These are phyloP conservation scores for Conger conger DNA, from an alignment of 2,113 vertebrate genomes.

Conservation along the genomic window DNA sequence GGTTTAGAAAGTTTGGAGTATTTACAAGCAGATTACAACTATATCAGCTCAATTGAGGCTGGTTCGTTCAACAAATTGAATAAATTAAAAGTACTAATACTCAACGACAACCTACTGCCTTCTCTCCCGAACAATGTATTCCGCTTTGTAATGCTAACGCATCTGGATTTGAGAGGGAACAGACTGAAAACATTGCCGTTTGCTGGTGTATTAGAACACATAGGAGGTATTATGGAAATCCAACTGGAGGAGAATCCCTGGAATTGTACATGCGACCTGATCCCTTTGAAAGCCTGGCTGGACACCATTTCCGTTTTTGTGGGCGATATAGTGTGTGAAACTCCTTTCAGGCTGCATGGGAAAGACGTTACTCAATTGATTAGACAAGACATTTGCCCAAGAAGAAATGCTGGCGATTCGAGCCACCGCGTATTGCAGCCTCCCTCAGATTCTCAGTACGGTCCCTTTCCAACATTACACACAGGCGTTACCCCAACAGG, in stretches of 20 bases:
- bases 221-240: conserved; percentile 95
- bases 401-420: conserved; percentile 79
- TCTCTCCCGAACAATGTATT: conserved; percentile 93
- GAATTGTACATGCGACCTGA: conserved; percentile 94
- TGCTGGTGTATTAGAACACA: conserved; percentile 90
- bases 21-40: conserved; percentile 97
- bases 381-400: conserved; percentile 87
- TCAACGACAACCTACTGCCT: conserved; percentile 95
- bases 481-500: conserved; percentile 81
- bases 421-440: conserved; percentile 73
- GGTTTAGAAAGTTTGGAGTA: conserved; percentile 95
- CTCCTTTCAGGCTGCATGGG: conserved; percentile 95
- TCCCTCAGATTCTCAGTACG: conserved; percentile 76
- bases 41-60: conserved; percentile 89
- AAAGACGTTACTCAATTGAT: conserved; percentile 94
- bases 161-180: conserved; percentile 95
- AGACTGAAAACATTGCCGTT: conserved; percentile 92
- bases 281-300: conserved; percentile 92
- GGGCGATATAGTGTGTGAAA: conserved; percentile 95
- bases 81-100: conserved; percentile 95
- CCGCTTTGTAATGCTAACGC: conserved; percentile 95
- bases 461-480: conserved; percentile 76
- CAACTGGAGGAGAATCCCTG: conserved; percentile 98
- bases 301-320: conserved; percentile 92
- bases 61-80: conserved; percentile 94